phyloP scores from a whole-genome alignment of 2,113 vertebrate species.

The Scopus umbretta region DNA sequence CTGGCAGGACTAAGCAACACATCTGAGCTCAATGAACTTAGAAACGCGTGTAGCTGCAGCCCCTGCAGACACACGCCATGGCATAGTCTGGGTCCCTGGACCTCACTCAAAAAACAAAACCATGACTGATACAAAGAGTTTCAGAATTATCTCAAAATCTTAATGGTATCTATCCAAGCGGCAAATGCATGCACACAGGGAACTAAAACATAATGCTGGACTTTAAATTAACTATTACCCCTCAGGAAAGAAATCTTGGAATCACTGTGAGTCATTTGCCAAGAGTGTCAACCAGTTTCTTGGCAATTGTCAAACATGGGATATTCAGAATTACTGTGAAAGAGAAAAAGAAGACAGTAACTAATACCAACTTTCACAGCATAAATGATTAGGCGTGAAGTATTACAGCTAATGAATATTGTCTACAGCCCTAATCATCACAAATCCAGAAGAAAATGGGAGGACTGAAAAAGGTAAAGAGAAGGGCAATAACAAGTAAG shows the following conservation, averaged over 20 bases:
- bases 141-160: not conserved
- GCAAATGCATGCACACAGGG: not conserved
- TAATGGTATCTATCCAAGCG: not conserved
- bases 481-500: not conserved
- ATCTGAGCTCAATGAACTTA: not conserved
- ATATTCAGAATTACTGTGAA: not conserved
- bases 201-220: not conserved
- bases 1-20: not conserved
- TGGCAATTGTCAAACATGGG: not conserved
- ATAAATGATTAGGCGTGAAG: not conserved
- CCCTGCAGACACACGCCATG: not conserved
- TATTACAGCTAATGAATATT: not conserved
- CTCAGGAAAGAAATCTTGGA: not conserved
- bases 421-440: not conserved
- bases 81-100: not conserved
- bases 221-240: not conserved
- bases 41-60: not conserved
- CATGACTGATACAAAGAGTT: not conserved
- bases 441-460: not conserved
- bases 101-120: not conserved
- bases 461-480: not conserved
- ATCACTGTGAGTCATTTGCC: not conserved
- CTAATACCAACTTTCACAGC: not conserved
- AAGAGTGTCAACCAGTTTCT: not conserved
- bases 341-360: not conserved